Conservation (phyloP, 30 jellyfish, hydroid and myxozoan species). For the Rhopilema esculentum region DNA sequence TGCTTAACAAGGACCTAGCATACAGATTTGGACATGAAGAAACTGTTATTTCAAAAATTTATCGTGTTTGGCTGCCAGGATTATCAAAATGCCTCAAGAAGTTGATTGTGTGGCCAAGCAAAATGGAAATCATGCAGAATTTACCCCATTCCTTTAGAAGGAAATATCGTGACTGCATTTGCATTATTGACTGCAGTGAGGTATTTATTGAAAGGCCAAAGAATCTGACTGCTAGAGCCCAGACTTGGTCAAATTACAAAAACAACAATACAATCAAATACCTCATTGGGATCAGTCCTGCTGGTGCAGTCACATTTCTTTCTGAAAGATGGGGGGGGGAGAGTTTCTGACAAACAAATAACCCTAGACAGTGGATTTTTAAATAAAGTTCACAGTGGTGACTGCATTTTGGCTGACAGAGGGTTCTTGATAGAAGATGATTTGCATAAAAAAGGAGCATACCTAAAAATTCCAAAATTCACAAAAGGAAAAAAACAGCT, state of each 20-base stretch:
- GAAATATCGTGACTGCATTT: background rate
- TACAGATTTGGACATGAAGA: conserved; percentile 26
- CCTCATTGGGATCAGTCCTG: too few relatives aligned
- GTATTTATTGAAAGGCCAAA: conserved; percentile 36
- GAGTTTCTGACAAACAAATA: conserved; percentile 48
- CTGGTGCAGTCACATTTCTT: conserved; percentile 35
- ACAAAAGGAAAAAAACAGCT: conserved; percentile 65
- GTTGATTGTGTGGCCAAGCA: background rate
- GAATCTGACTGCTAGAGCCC: conserved; percentile 28
- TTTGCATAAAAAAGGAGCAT: too few relatives aligned
- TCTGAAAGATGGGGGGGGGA: conserved; percentile 65
- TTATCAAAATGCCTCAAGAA: background rate
- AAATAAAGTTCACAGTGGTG: conserved; percentile 41
- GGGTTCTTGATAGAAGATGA: conserved; percentile 67
- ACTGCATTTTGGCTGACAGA: conserved; percentile 61
- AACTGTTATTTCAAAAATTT: conserved; percentile 13
- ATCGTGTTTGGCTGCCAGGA: background rate
- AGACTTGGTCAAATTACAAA: conserved; percentile 23
- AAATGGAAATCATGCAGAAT: background rate
- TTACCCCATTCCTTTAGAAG: background rate
- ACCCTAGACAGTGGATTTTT: conserved; percentile 35
- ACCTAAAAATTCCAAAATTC: conserved; percentile 45
- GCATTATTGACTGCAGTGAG: too few relatives aligned
- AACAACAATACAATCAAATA: too few relatives aligned
- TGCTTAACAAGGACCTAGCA: conserved; percentile 28